These are phyloP conservation scores for Ericerus pela DNA, from an alignment of 1,140 invertebrate species.

Conservation along the genomic window DNA sequence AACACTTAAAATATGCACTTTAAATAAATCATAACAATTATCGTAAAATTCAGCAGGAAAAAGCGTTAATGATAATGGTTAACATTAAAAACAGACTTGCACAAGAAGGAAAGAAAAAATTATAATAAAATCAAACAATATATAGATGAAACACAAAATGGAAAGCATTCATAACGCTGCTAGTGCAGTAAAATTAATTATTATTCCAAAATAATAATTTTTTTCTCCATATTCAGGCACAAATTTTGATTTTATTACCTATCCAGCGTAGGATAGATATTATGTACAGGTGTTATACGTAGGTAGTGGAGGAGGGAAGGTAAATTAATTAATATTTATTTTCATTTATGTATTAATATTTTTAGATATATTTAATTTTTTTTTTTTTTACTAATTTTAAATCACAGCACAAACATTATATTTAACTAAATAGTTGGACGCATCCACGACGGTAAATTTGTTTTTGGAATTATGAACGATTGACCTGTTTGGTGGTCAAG, in stretches of 20 bases:
- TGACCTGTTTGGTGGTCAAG: not conserved
- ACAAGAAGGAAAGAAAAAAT: not conserved
- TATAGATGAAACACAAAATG: not conserved
- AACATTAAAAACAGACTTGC: not conserved
- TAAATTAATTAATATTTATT: too few species aligned
- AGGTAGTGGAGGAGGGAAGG: too few species aligned
- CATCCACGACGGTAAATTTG: too few species aligned
- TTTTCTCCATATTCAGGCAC: too few species aligned
- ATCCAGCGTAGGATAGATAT: too few species aligned
- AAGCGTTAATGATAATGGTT: constrained; percentile 8
- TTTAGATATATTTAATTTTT: not conserved
- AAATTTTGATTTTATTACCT: not conserved
- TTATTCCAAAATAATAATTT: too few species aligned
- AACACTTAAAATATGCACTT: too few species aligned
- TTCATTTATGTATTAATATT: not conserved
- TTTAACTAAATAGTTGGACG: constrained; percentile 1
- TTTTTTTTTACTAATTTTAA: not conserved
- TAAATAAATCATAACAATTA: too few species aligned
- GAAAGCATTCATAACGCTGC: not conserved
- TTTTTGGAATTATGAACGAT: not conserved
- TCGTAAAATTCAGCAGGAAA: too few species aligned
- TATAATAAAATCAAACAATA: not conserved
- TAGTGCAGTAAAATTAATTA: not conserved
- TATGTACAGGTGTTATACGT: too few species aligned
- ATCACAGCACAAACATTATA: constrained; percentile 6